Evolutionary conservation across 2,113 vertebrate genomes (phyloP), one percentile per base, ranked within the genome.

Genomic region (Seriola dumerili): DNA sequence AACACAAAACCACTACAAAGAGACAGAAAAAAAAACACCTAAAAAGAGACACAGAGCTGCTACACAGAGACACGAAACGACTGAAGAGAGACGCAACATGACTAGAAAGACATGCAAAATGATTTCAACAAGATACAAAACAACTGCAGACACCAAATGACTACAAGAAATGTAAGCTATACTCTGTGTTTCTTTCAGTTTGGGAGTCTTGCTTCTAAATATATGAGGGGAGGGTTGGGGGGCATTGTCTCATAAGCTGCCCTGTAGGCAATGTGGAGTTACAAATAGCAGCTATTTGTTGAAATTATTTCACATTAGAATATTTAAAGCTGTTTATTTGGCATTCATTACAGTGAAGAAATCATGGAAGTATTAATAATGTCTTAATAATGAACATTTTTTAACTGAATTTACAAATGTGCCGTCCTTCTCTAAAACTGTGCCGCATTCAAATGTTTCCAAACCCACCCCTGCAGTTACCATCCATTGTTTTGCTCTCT

Each of bases 401-500:
- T 42, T 68, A 3, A 69, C 3, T 25, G 44, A n/a, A 12, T 69
- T 67, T 54, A 3, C 6, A 64, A 63, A 54, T 10, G 12, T 63
- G 42, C 19, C 23, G 13, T 54, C 50, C 9, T 10, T 23, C 34
- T 42, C 40, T 2, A 10, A 3, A 4, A 23, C 36, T 57, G 68
- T 13, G 57, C 21, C 13, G 9, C 0, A 46, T 25, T 54, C 36
- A 40, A 70, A 23, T 52, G 14, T 68, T 23, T 69, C 50, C 48
- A n/a, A 46, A 34, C 11, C 25, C 3, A 0, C 25, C n/a, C 16
- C n/a, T 46, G 8, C 8, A 19, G 40, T 44, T 36, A 40, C 23
- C 21, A 50, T 29, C 25, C 40, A 34, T 73, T 79, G 14, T 86
- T 73, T 40, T 68, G 21, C 32, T 42, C 36, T 54, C 19, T 54